Evolutionary conservation across 2,113 vertebrate species (phyloP), one percentile per base, ranked within the genome.

Genomic region (Paramisgurnus dabryanus): DNA sequence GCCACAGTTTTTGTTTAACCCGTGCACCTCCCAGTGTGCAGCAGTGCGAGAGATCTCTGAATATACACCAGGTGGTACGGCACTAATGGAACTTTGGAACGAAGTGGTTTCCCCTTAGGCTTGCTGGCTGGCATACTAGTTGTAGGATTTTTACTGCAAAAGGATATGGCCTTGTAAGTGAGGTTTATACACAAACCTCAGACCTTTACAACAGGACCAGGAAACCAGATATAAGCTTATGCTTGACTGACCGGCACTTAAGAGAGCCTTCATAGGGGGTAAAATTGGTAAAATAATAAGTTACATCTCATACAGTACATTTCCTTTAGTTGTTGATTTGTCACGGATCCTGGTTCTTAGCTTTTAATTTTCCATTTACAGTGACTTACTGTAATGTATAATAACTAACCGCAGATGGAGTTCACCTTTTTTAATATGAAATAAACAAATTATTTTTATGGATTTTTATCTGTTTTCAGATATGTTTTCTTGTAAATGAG

Each of bases 121-220:
- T 47, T 22, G 58, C 78, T 80, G 79, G 47, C 68, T 64, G 41
- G 75, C 61, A 76, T 67, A 61, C 61, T 70, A 40, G 70, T 34
- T 79, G 64, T 22, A 43, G 39, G 9, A 39, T 13, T 82, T 79
- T 79, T 61, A 79, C 40, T 60, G 43, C 7, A 43, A 63, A 61
- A 57, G 73, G 60, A 79, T 64, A 79, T 67, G 22, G 61, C 40
- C 50, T 63, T 79, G 60, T 76, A 22, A 70, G 57, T 12, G 43
- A 72, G 22, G 22, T 63, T 67, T 77, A 78, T 70, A 69, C 43
- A 67, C 55, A 78, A 50, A 68, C 67, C 55, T 68, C 79, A 78
- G 74, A 64, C 41, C 27, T 73, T 60, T 43, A 73, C 49, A 50
- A 49, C 53, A 4, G 12, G 13, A 78, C 72, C 47, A 15, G 45